Base-by-base conservation (phyloP, 2,888 invertebrate genomes). In the Sinopyrophorus schimmeli region DNA sequence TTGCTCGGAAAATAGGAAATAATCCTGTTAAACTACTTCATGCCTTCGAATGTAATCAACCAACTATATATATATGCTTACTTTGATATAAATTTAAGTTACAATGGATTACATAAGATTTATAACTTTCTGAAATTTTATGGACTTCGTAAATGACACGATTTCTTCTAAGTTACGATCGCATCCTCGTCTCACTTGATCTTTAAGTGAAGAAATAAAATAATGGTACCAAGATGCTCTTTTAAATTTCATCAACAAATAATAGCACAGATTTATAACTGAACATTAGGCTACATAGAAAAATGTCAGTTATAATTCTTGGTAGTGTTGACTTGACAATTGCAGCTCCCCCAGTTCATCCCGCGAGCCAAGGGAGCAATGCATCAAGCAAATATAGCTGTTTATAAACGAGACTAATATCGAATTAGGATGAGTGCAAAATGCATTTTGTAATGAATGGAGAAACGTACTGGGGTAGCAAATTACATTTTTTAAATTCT, bases 281-380 rank as follows among this genome's bases (percentile, higher is more conserved):
- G 62, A 58, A 60, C 59, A 58, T 43, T 31, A 65, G 66, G 64
- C 60, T 63, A 62, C 66, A 62, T 63, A 66, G 68, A 72, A 72
- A 71, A 72, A 71, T 72, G 66, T 63, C 62, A 44, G 67, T 62
- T 58, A 71, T 72, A 70, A 72, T 63, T 71, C 67, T 62, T 64
- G 62, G 64, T 62, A 67, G 71, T 70, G 72, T 70, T 67, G 70
- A 70, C 68, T 71, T 70, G 72, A 71, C 72, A 71, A 72, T 71
- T 70, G 71, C 63, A 48, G 37, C 60, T 61, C 63, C 66, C 65
- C 67, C 66, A 63, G 56, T 51, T 41, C 53, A 58, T 59, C 62
- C 58, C 55, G 51, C 49, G 60, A 61, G 66, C 59, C 68, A 54
- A 58, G 71, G 70, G 71, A 71, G 64, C 64, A 55, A 69, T 71